Evolutionary conservation across 2,888 invertebrate genomes (phyloP).

Genomic region (Eupelmus urozonus): DNA sequence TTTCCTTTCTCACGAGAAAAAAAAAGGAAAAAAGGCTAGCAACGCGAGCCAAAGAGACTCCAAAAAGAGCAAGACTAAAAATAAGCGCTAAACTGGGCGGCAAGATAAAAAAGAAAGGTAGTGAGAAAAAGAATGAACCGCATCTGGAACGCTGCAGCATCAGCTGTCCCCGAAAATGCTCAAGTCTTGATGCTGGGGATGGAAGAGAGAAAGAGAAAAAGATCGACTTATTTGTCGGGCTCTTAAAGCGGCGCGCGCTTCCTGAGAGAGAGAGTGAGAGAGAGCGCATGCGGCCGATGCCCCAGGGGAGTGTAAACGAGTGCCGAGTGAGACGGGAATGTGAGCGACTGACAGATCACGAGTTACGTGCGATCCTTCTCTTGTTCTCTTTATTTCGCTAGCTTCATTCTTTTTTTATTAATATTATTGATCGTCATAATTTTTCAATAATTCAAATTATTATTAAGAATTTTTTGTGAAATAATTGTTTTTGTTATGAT

Average conservation of each 20-base stretch:
- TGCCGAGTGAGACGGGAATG: neutral
- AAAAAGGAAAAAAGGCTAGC: neutral
- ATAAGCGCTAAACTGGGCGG: neutral
- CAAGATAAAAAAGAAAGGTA: neutral
- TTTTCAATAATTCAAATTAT: neutral
- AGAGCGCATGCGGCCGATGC: neutral
- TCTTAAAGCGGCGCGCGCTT: neutral
- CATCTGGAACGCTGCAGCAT: conserved; percentile 6
- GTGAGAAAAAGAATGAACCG: neutral
- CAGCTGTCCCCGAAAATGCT: conserved; percentile 20
- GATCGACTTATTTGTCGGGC: conserved; percentile 28
- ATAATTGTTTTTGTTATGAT: neutral
- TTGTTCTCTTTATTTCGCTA: neutral
- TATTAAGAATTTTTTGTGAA: neutral
- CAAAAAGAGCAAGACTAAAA: conserved; percentile 18
- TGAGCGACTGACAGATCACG: neutral
- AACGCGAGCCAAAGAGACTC: conserved; percentile 1
- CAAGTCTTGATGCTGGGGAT: neutral
- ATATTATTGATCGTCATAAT: no score
- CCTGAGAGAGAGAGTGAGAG: no score
- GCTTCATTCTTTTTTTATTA: no score
- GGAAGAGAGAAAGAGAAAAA: conserved; percentile 10
- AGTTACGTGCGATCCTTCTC: neutral
- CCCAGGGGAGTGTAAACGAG: conserved; percentile 25
- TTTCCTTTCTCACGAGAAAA: neutral